A percentile compares a stretch with the other conserved stretches of the same genome.
phyloP scores from a whole-genome alignment of 1,140 invertebrate genomes.

The Meloidogyne hapla region DNA sequence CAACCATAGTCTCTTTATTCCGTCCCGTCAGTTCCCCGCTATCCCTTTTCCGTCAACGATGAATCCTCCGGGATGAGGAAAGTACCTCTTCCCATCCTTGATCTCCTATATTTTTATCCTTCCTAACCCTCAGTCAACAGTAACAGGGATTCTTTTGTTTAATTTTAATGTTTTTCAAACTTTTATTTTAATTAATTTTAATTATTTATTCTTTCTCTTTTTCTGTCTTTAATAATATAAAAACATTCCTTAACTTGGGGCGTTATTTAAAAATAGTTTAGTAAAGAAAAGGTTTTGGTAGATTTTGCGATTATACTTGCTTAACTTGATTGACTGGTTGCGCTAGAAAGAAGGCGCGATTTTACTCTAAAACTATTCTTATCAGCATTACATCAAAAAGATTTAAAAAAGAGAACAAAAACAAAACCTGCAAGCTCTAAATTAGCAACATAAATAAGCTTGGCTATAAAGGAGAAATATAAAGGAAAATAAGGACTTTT shows the following conservation, averaged over 20 bases:
- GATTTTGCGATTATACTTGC: slow-evolving; percentile 2
- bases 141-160: too few relatives aligned
- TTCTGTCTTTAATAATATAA: not conserved
- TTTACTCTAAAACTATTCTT: not conserved
- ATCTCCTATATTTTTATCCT: too few relatives aligned
- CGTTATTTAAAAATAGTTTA: not conserved
- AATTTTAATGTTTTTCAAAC: too few relatives aligned
- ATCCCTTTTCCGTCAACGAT: too few relatives aligned
- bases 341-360: slow-evolving; percentile 1
- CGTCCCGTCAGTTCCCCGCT: too few relatives aligned
- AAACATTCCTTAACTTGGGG: not conserved
- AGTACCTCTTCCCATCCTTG: too few relatives aligned
- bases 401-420: not conserved
- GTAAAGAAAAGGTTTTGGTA: not conserved
- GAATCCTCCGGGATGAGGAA: too few relatives aligned
- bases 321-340: not conserved
- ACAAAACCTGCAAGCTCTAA: slow-evolving; percentile 1
- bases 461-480: not conserved
- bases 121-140: too few relatives aligned
- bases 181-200: not conserved
- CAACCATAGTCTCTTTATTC: too few relatives aligned
- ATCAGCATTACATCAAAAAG: slow-evolving; percentile 3
- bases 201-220: not conserved
- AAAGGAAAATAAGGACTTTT: not conserved
- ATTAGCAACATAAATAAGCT: not conserved